These are phyloP conservation scores for Nematopogon swammerdamellus DNA, from an alignment of 2,888 invertebrate species.

Conservation along the genomic window DNA sequence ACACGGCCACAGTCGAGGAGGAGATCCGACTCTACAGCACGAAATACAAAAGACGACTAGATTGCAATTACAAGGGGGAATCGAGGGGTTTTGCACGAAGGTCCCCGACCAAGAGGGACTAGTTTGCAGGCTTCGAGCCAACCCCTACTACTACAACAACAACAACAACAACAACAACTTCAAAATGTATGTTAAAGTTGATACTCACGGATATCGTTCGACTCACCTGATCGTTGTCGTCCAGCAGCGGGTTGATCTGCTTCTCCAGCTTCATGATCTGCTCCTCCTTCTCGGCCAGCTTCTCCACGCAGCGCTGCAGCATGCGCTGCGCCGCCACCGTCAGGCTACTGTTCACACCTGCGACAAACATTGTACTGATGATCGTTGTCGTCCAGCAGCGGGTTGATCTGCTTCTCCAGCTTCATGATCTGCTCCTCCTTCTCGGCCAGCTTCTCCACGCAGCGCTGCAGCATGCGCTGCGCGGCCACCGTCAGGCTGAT, in stretches of 20 bases:
- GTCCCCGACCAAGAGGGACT: too few relatives aligned
- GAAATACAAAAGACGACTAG: too few relatives aligned
- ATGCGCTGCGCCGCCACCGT: slow-evolving; percentile 87
- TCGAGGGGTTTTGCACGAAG: too few relatives aligned
- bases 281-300: slow-evolving; percentile 90
- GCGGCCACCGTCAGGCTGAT: slow-evolving; percentile 84
- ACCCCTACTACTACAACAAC: too few relatives aligned
- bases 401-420: slow-evolving; percentile 97
- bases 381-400: slow-evolving; percentile 94
- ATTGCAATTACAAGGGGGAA: too few relatives aligned
- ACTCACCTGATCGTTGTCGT: slow-evolving; percentile 86
- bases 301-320: slow-evolving; percentile 82
- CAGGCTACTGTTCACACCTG: slow-evolving; percentile 74
- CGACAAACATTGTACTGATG: slow-evolving; percentile 39
- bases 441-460: slow-evolving; percentile 83
- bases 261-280: slow-evolving; percentile 94
- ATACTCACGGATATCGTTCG: too few relatives aligned
- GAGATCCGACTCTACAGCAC: too few relatives aligned
- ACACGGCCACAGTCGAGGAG: too few relatives aligned
- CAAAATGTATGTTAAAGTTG: too few relatives aligned
- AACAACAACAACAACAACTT: too few relatives aligned
- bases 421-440: slow-evolving; percentile 94
- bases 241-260: slow-evolving; percentile 95
- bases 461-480: slow-evolving; percentile 83
- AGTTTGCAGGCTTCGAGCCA: too few relatives aligned